These are phyloP conservation scores for Scylla paramamosain DNA, from an alignment of 1,140 invertebrate species.

Conservation along the genomic window DNA sequence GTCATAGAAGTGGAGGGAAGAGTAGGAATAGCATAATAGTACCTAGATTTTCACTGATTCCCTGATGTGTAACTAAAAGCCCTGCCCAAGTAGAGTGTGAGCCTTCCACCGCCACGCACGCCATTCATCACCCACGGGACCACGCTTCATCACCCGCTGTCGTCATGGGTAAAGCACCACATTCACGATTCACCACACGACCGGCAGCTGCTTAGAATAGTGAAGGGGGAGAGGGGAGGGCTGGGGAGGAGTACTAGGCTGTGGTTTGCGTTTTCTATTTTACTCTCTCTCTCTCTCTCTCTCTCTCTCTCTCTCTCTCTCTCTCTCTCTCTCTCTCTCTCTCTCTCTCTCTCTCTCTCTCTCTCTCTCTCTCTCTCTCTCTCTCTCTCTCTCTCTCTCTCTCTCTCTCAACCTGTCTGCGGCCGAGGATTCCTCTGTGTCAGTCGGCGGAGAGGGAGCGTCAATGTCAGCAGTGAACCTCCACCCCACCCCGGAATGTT, in stretches of 20 bases:
- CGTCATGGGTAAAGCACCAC: slow-evolving; percentile 17
- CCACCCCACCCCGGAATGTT: background rate
- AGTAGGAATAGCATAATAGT: no score
- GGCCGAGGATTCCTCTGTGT: background rate
- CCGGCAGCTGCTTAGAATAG: background rate
- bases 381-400: no score
- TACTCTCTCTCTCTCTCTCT: slow-evolving; percentile 20
- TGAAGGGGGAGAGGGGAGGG: background rate
- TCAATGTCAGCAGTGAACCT: background rate
- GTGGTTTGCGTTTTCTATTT: background rate
- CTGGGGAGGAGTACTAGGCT: background rate
- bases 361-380: no score
- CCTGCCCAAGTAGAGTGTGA: background rate
- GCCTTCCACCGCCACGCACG: background rate
- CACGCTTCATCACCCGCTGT: background rate
- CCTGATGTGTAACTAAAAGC: no score
- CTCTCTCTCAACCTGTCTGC: background rate
- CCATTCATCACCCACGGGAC: background rate
- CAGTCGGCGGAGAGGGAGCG: background rate
- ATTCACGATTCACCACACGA: background rate
- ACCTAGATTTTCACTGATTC: no score
- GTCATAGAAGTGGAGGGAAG: no score
- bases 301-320: slow-evolving; percentile 20
- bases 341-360: no score
- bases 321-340: background rate